Conservation (phyloP, 1,140 invertebrate genomes). For the Drosophila yakuba region DNA sequence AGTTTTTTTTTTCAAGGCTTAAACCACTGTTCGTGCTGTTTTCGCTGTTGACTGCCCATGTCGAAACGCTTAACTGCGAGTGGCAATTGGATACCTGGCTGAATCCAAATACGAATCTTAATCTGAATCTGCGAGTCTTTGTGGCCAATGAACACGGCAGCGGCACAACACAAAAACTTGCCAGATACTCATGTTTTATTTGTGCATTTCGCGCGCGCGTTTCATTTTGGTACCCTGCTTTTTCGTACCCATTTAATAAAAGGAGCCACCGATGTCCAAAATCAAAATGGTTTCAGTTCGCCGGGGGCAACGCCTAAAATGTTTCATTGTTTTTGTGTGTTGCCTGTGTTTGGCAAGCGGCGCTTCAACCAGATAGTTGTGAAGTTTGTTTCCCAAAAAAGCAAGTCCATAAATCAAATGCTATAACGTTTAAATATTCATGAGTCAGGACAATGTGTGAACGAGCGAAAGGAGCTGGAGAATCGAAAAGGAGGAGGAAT, state of each 20-base stretch:
- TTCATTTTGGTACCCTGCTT: constrained; percentile 2
- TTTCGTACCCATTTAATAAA: neutral
- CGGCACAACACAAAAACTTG: constrained; percentile 56
- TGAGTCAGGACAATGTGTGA: constrained; percentile 74
- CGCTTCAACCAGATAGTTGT: constrained; percentile 34
- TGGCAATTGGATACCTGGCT: constrained; percentile 70
- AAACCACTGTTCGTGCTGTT: constrained; percentile 36
- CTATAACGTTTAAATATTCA: constrained; percentile 76
- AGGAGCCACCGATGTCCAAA: neutral
- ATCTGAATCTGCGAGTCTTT: constrained; percentile 52
- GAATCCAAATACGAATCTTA: constrained; percentile 41
- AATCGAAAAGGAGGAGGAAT: constrained; percentile 20
- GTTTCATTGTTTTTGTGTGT: constrained; percentile 56
- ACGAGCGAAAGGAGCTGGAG: constrained; percentile 35
- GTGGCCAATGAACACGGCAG: constrained; percentile 55
- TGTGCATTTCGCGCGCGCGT: constrained; percentile 62
- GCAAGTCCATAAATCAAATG: constrained; percentile 68
- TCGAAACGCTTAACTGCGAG: constrained; percentile 48
- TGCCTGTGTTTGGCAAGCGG: constrained; percentile 13
- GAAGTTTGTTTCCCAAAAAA: constrained; percentile 29
- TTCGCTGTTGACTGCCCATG: constrained; percentile 45
- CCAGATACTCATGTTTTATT: constrained; percentile 16
- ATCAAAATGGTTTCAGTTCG: constrained; percentile 48
- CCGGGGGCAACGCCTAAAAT: constrained; percentile 70
- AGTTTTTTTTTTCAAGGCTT: neutral